phyloP scores from a whole-genome alignment of 2,888 invertebrate species.

The Volucella bombylans region DNA sequence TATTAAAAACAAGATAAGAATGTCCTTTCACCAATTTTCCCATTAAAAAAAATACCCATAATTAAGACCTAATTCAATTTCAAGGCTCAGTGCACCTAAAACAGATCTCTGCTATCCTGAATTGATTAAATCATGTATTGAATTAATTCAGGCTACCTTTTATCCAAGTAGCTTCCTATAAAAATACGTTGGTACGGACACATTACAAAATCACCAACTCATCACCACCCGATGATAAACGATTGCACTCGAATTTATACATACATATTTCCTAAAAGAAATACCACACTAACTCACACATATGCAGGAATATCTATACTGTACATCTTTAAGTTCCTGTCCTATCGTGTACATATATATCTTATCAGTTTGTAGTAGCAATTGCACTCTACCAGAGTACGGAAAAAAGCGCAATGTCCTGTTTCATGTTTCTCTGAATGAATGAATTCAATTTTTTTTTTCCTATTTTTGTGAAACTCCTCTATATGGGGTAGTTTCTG shows the following conservation, averaged over 20 bases:
- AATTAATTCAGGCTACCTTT: neutral
- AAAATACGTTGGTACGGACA: constrained; percentile 31
- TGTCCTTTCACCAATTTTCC: too few relatives aligned
- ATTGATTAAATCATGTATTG: neutral
- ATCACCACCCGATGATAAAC: constrained; percentile 42
- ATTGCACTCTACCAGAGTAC: constrained; percentile 6
- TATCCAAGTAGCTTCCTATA: constrained; percentile 39
- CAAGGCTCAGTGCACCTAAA: too few relatives aligned
- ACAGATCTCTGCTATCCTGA: neutral
- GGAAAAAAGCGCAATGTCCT: constrained; percentile 70
- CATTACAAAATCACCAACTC: constrained; percentile 26
- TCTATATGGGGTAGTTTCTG: constrained; percentile 15
- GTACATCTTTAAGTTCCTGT: neutral
- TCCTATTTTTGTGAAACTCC: constrained; percentile 16
- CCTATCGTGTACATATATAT: constrained; percentile 49
- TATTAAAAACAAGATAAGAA: too few relatives aligned
- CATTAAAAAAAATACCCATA: too few relatives aligned
- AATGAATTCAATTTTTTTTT: constrained; percentile 62
- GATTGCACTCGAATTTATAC: constrained; percentile 9
- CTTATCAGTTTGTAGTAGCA: constrained; percentile 56
- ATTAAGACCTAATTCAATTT: too few relatives aligned
- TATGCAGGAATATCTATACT: neutral
- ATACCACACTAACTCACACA: constrained; percentile 34
- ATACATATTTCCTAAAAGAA: neutral
- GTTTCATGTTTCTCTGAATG: constrained; percentile 63